These are phyloP conservation scores for Typhlichthys subterraneus DNA, from an alignment of 2,797 vertebrate genomes.

Conservation along the genomic window DNA sequence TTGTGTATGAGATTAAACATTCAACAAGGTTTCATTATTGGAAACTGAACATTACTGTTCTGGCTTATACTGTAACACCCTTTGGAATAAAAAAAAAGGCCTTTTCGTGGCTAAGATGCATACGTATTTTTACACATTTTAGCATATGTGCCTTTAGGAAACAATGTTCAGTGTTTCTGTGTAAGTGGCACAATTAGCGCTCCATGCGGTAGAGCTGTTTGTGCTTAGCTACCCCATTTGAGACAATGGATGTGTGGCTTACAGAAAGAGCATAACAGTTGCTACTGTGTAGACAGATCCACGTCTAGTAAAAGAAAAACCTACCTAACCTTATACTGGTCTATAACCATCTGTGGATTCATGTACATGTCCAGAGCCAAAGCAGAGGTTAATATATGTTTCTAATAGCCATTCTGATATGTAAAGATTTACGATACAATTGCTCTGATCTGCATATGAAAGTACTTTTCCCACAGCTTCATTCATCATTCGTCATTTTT, in stretches of 20 bases:
- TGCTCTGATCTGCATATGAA: background rate
- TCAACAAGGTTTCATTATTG: constrained; percentile 60
- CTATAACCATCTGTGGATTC: constrained; percentile 21
- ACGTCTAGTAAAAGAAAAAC: constrained; percentile 12
- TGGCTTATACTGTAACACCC: constrained; percentile 60
- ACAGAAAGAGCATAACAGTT: constrained; percentile 10
- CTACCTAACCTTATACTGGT: constrained; percentile 7
- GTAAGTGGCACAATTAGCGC: constrained; percentile 57
- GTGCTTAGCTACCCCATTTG: constrained; percentile 34
- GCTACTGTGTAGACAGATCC: constrained; percentile 31
- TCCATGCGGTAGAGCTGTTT: constrained; percentile 42
- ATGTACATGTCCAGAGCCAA: constrained; percentile 30
- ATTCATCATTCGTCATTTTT: too few species aligned
- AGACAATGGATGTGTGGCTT: constrained; percentile 19
- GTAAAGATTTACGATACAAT: too few species aligned
- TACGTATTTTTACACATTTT: constrained; percentile 76
- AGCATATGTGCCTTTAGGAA: constrained; percentile 79
- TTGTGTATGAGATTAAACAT: constrained; percentile 50
- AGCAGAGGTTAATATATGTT: constrained; percentile 25
- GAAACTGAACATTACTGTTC: constrained; percentile 38
- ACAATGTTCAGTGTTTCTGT: constrained; percentile 63
- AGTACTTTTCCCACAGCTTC: background rate
- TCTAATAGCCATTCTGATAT: background rate
- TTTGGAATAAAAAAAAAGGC: constrained; percentile 71
- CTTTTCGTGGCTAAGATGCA: constrained; percentile 71